Evolutionary conservation across 2,113 vertebrate genomes (phyloP).

Genomic region (Semicossyphus pulcher): DNA sequence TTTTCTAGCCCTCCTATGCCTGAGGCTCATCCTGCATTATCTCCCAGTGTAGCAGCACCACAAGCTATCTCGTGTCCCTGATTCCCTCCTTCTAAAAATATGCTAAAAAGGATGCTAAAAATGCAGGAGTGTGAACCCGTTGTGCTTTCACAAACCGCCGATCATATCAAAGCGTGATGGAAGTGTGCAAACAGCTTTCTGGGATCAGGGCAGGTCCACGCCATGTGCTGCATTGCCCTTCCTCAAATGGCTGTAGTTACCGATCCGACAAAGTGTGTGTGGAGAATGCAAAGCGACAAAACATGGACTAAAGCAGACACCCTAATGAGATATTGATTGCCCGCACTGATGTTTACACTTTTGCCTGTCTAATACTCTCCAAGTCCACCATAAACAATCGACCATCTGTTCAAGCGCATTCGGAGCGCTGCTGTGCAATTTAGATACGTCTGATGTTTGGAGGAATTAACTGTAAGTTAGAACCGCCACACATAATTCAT

Average conservation of each 20-base stretch:
- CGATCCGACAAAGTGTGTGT: conserved; percentile 36
- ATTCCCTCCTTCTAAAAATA: conserved; percentile 64
- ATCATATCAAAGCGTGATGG: conserved; percentile 41
- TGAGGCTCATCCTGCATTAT: conserved; percentile 77
- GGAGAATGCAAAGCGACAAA: conserved; percentile 69
- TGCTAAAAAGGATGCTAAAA: conserved; percentile 62
- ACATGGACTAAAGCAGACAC: conserved; percentile 65
- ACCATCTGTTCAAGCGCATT: conserved; percentile 60
- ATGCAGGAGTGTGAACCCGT: conserved; percentile 35
- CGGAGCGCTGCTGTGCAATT: conserved; percentile 32
- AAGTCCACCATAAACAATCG: conserved; percentile 56
- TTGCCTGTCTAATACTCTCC: conserved; percentile 56
- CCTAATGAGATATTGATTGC: conserved; percentile 76
- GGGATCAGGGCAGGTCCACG: too few species aligned
- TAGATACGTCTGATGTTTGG: conserved; percentile 27
- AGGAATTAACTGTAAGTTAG: conserved; percentile 10
- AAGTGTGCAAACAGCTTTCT: conserved; percentile 5
- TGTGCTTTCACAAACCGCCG: conserved; percentile 41
- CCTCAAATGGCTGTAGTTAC: conserved; percentile 43
- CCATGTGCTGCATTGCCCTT: conserved; percentile 27
- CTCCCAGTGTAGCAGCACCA: conserved; percentile 62
- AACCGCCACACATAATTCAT: conserved; percentile 18
- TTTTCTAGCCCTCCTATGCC: conserved; percentile 71
- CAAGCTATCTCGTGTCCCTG: conserved; percentile 60
- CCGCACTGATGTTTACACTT: conserved; percentile 66